Evolutionary conservation across 2,888 invertebrate genomes (phyloP), one percentile per base, ranked within the genome.

Genomic region (Tribolium freemani): DNA sequence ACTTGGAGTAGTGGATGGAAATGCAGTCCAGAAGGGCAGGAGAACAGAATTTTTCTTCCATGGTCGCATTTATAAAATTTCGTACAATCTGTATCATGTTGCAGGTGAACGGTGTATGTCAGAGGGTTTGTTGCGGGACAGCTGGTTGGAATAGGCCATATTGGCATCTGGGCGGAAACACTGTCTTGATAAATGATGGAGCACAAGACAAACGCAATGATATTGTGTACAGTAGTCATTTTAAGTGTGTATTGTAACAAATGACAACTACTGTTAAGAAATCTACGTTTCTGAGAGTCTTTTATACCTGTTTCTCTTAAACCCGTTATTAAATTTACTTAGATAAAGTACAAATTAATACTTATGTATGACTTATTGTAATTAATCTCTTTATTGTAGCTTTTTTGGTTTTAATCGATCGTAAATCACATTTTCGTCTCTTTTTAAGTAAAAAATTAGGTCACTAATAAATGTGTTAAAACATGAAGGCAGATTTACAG

Each of bases 21-120:
- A 60, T 79, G 75, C 0, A 77, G 48, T 5, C 69, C 73, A 10
- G 48, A 70, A 0, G 78, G 70, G 51, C 79, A 79, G 21, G 53
- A 46, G 26, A 77, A 74, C 5, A 71, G 66, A 13, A 73, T 67
- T 8, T 75, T 63, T n/a, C 60, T 58, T 11, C 77, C 78, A 48
- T 78, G 75, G 13, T 76, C 75, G 44, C 79, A 79, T 61, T 78
- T 74, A 74, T 77, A 79, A 61, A 76, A 79, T 64, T 78, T 79
- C 9, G 75, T 72, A 45, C 78, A 79, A 45, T 78, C 79, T 21
- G 48, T 57, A 72, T 77, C 75, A 46, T 78, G 77, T 5, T 75
- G 75, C 2, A 78, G 68, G 31, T 74, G 74, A 9, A 73, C 76
- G 44, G 72, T 72, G n/a, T 68, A 45, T 26, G 61, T 69, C 2